Base-by-base conservation (phyloP, 2,113 vertebrate genomes). In the Hippocampus abdominalis region DNA sequence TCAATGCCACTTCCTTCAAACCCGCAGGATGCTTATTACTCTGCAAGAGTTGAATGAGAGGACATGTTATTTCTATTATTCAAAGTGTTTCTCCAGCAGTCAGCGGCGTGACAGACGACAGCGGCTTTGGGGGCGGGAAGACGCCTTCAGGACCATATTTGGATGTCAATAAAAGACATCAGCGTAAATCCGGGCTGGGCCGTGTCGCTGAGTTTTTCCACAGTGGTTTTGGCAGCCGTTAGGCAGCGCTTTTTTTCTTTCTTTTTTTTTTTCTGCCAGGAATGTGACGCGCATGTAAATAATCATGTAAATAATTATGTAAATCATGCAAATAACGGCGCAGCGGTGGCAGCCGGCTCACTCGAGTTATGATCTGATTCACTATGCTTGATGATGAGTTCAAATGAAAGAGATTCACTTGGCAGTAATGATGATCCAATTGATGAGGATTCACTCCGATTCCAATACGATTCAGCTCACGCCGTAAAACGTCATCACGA, bases 111-210 rank as follows among this genome's bases (percentile, higher is more conserved):
- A 71, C 23, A 53, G 18, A 74, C 1, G 12, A 74, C 56, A 48
- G 21, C 42, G 12, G 21, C 53, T 57, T 40, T 18, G 32, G 27
- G 27, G 15, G 64, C 9, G 46, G 59, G 39, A 4, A 74, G 79
- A 75, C 63, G 32, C 70, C 60, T 81, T 73, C 60, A 68, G 64
- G 25, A 56, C 72, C 63, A 57, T 73, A 80, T 86, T 82, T 78
- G 73, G 75, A 61, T 51, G 13, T 48, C 57, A 60, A 60, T 60
- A 60, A 84, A 70, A 46, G 72, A 51, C 73, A 73, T 53, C 13
- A 36, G 53, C 68, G 46, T 68, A 68, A 32, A 69, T 73, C 15
- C 12, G 51, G 69, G 65, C 78, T 13, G 48, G 66, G 63, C 80
- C 77, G 67, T 77, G 54, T 71, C 74, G 13, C 70, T 21, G 42